Percentiles rank a stretch among this genome's conserved stretches.
phyloP scores from a whole-genome alignment of 2,113 vertebrate genomes.

The Brachirus orientalis region DNA sequence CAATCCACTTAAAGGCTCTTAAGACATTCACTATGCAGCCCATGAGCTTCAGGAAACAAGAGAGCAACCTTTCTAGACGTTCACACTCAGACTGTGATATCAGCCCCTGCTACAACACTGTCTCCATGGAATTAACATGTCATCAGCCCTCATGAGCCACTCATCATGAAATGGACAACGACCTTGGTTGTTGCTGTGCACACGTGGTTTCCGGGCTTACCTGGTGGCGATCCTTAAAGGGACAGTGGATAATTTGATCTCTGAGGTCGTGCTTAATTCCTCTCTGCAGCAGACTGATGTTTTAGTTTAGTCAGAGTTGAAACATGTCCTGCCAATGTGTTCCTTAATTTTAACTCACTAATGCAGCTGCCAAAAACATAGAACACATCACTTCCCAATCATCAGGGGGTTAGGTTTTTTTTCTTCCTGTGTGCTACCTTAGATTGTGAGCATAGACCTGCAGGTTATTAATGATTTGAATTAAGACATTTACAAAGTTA shows the following conservation, averaged over 20 bases:
- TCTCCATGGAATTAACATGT: slow-evolving; percentile 60
- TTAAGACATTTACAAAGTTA: too few species aligned
- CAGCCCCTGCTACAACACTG: slow-evolving; percentile 18
- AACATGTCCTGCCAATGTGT: too few species aligned
- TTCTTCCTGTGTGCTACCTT: slow-evolving; percentile 18
- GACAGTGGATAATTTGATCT: too few species aligned
- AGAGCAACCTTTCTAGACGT: slow-evolving; percentile 55
- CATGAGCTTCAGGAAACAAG: slow-evolving; percentile 54
- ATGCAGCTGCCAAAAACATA: too few species aligned
- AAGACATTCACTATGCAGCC: slow-evolving; percentile 52
- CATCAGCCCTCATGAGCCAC: slow-evolving; percentile 27
- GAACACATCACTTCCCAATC: slow-evolving; percentile 21
- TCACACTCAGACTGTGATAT: slow-evolving; percentile 58
- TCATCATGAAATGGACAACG: slow-evolving; percentile 22
- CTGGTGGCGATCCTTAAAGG: too few species aligned
- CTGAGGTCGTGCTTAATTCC: too few species aligned
- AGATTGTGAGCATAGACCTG: slow-evolving; percentile 26
- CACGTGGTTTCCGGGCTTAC: too few species aligned
- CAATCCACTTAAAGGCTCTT: slow-evolving; percentile 74
- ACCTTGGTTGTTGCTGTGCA: slow-evolving; percentile 52
- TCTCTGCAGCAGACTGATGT: too few species aligned
- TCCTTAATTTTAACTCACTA: too few species aligned
- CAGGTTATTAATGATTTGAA: slow-evolving; percentile 37
- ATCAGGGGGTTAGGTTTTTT: slow-evolving; percentile 7
- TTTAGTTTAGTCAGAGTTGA: too few species aligned